Evolutionary conservation across 2,113 vertebrate genomes (phyloP).

Genomic region (Laticauda colubrina): DNA sequence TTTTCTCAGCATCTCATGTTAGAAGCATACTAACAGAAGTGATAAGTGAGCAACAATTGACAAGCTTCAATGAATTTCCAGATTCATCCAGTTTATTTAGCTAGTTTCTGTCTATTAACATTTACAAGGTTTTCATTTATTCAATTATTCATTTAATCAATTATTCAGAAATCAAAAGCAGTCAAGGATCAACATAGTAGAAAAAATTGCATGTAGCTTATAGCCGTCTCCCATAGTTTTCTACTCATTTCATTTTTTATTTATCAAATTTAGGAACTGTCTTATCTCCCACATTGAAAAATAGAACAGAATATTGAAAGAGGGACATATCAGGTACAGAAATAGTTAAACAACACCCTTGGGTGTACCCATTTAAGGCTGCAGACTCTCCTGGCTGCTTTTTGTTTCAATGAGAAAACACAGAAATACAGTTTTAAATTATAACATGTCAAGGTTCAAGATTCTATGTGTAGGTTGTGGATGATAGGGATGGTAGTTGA

Average conservation of each 20-base stretch:
- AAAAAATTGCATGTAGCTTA: not conserved
- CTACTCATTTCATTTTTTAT: not conserved
- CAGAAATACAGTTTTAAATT: not conserved
- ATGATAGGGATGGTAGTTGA: not conserved
- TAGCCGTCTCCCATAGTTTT: not conserved
- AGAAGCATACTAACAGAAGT: not conserved
- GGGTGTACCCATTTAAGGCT: not conserved
- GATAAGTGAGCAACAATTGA: not conserved
- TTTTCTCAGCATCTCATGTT: not conserved
- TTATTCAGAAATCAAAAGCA: not conserved
- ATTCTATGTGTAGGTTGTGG: not conserved
- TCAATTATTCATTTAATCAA: too few relatives aligned
- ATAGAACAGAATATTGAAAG: not conserved
- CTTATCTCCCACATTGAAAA: not conserved
- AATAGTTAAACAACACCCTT: not conserved
- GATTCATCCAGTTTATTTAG: not conserved
- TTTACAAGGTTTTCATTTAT: not conserved
- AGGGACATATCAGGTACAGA: not conserved
- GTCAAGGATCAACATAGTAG: not conserved
- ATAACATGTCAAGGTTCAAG: not conserved
- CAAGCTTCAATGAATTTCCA: not conserved
- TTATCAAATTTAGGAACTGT: not conserved
- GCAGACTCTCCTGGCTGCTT: not conserved
- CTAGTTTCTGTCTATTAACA: not conserved
- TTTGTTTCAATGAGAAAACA: not conserved